Base-by-base conservation (phyloP, 2,888 invertebrate genomes). In the Uloborus plumipes region DNA sequence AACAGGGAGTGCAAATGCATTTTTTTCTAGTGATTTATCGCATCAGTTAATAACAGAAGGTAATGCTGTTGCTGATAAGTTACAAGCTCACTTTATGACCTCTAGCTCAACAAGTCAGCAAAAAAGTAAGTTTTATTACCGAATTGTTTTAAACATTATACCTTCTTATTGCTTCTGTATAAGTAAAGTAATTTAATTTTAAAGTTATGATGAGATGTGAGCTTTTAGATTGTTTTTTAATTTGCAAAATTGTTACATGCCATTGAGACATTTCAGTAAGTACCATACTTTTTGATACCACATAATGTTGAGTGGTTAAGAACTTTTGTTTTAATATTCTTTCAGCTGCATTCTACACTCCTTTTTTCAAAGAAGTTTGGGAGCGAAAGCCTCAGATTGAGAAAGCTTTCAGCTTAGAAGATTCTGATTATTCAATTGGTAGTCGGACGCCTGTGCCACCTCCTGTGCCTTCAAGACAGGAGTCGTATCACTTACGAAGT, bases 331-430 rank as follows among this genome's bases (percentile, higher is more conserved):
- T 53, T 16, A 16, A 61, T 31, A 9, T 49, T 49, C 84, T 90
- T 90, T 0, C 90, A 96, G 95, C 96, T 88, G 95, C 96, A 49
- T 96, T 96, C 89, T 98, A 96, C 89, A 95, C 95, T 65, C 96
- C 97, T 65, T 98, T 98, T 91, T 95, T 98, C 91, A 96, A 96
- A 89, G 96, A 96, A 89, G 97, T 96, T 26, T 97, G 96, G 97
- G 96, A 97, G 89, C 94, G 95, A 87, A 96, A 97, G 87, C 95
- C 95, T 47, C 96, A 97, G 90, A 97, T 97, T 74, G 97, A 98
- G 89, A 94, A 95, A 88, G 94, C 96, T 20, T 95, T 95, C 89
- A 94, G 96, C 86, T 93, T 96, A 92, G 95, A 95, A 88, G 94
- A 94, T 87, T 92, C 91, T 1, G 89, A 85, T 77, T 84, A 85